phyloP scores from a whole-genome alignment of 2,113 vertebrate species.

The Chitala chitala region DNA sequence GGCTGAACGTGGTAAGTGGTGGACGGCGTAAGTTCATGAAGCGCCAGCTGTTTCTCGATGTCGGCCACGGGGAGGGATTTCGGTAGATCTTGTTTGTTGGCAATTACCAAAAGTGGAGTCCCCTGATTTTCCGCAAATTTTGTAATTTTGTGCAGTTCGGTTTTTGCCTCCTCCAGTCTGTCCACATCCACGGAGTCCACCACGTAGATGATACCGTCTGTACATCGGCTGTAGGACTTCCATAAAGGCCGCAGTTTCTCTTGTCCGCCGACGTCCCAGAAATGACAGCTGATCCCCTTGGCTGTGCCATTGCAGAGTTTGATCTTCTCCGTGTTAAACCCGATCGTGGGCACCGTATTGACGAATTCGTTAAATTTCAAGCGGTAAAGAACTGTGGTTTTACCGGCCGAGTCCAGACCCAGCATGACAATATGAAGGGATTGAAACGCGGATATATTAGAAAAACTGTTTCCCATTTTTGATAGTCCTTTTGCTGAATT shows the following conservation, averaged over 20 bases:
- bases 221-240: conserved; percentile 96
- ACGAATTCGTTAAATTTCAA: conserved; percentile 97
- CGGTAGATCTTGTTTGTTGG: conserved; percentile 96
- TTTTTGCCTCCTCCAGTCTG: conserved; percentile 88
- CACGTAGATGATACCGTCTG: conserved; percentile 94
- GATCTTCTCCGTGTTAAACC: conserved; percentile 96
- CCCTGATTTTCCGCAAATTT: conserved; percentile 95
- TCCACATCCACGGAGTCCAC: conserved; percentile 97
- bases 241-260: conserved; percentile 94
- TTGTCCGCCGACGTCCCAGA: conserved; percentile 95
- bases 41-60: conserved; percentile 90
- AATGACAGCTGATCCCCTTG: conserved; percentile 95
- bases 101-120: conserved; percentile 89
- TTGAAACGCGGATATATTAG: conserved; percentile 93
- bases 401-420: conserved; percentile 92
- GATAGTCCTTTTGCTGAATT: background rate
- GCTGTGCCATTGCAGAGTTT: conserved; percentile 84
- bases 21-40: conserved; percentile 84
- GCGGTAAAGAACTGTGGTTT: conserved; percentile 90
- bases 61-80: conserved; percentile 84
- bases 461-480: conserved; percentile 89
- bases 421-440: conserved; percentile 96
- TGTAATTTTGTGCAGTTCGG: conserved; percentile 92
- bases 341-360: conserved; percentile 95
- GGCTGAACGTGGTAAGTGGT: conserved; percentile 92